A percentile compares a stretch with the other conserved stretches of the same genome.
phyloP scores from a whole-genome alignment of 2,797 vertebrate species.

The Coregonus ussuriensis region DNA sequence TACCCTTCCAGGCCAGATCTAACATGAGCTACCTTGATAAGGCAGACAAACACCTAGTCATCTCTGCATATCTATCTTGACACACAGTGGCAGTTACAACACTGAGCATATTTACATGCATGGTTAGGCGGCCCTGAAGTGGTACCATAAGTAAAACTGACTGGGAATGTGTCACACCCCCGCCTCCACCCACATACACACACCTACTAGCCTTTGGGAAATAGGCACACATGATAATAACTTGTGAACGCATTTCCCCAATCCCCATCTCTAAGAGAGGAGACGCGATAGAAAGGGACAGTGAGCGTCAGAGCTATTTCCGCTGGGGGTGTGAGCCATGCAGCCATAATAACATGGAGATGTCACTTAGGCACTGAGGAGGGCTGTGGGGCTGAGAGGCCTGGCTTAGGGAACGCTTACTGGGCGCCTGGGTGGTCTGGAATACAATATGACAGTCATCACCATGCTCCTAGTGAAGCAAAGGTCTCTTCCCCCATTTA shows the following conservation, averaged over 20 bases:
- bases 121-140: too few species aligned
- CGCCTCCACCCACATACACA: not conserved
- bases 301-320: conserved; percentile 50
- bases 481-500: not conserved
- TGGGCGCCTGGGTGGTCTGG: not conserved
- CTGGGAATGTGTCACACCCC: not conserved
- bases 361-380: conserved; percentile 35
- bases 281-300: conserved; percentile 49
- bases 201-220: not conserved
- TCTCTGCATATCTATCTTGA: not conserved
- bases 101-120: too few species aligned
- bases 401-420: not conserved
- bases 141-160: not conserved
- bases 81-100: not conserved
- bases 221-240: not conserved
- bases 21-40: not conserved
- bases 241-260: not conserved
- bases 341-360: conserved; percentile 59
- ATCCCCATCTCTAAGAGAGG: not conserved
- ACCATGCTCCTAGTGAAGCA: not conserved
- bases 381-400: conserved; percentile 9
- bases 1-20: not conserved
- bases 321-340: conserved; percentile 40
- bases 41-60: not conserved
- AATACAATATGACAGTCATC: not conserved